Evolutionary conservation across 2,113 vertebrate species (phyloP).

Genomic region (Rhipidura dahli): DNA sequence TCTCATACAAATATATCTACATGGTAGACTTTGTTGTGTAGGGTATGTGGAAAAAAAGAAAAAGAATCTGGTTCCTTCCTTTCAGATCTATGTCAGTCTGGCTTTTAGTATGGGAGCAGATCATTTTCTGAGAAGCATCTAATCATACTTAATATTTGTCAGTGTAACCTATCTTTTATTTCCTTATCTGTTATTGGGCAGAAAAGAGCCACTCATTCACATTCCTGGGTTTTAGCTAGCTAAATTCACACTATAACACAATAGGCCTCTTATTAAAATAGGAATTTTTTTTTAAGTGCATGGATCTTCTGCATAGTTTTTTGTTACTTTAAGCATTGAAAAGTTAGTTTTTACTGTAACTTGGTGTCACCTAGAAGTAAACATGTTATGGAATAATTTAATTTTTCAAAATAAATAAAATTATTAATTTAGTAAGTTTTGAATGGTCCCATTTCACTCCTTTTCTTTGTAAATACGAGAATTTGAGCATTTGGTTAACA

Average conservation of each 20-base stretch:
- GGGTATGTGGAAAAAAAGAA: background rate
- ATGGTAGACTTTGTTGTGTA: background rate
- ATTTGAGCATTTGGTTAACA: background rate
- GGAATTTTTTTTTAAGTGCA: background rate
- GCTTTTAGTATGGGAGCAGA: background rate
- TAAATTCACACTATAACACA: background rate
- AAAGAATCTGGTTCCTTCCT: background rate
- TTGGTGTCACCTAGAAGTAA: background rate
- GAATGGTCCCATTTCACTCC: background rate
- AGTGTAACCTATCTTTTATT: background rate
- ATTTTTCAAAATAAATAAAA: background rate
- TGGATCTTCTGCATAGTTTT: background rate
- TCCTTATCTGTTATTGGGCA: background rate
- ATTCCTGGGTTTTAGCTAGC: background rate
- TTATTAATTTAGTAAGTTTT: background rate
- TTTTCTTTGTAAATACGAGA: background rate
- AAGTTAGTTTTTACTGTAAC: background rate
- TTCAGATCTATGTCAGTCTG: background rate
- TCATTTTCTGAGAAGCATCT: background rate
- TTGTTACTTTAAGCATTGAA: background rate
- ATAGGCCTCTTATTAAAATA: background rate
- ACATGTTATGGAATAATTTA: background rate
- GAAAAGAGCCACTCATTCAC: background rate
- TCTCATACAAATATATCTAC: background rate
- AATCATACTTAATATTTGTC: background rate